These are phyloP conservation scores for Chrosomus eos DNA, from an alignment of 2,797 vertebrate genomes.

Conservation along the genomic window DNA sequence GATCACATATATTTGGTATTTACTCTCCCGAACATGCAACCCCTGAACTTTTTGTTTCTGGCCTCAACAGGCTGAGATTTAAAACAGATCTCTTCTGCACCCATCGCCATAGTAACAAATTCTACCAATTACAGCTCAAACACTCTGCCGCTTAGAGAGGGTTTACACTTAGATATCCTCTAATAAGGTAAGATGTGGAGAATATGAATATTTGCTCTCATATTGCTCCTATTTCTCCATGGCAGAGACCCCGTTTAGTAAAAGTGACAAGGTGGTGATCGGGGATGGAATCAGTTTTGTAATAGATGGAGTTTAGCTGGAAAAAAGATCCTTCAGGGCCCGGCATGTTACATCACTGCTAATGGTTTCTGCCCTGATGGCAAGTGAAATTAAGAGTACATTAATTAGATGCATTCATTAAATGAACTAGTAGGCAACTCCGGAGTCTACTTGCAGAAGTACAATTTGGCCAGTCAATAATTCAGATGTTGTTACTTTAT, in stretches of 20 bases:
- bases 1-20: slow-evolving; percentile 18
- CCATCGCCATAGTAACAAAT: slow-evolving; percentile 58
- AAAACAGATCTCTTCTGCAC: slow-evolving; percentile 38
- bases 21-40: background rate
- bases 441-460: slow-evolving; percentile 28
- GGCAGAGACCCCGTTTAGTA: slow-evolving; percentile 30
- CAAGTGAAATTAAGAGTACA: slow-evolving; percentile 59
- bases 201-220: slow-evolving; percentile 47
- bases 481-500: slow-evolving; percentile 18
- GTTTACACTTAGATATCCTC: slow-evolving; percentile 47
- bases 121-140: slow-evolving; percentile 47
- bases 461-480: slow-evolving; percentile 20
- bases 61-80: slow-evolving; percentile 23
- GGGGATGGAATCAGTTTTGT: slow-evolving; percentile 26
- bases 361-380: slow-evolving; percentile 58
- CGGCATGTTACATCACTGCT: slow-evolving; percentile 54
- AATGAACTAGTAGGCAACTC: slow-evolving; percentile 45
- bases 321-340: slow-evolving; percentile 31
- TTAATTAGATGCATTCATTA: slow-evolving; percentile 59
- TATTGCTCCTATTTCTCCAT: slow-evolving; percentile 22
- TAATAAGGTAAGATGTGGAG: slow-evolving; percentile 51
- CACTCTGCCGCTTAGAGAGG: slow-evolving; percentile 22
- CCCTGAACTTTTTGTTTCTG: slow-evolving; percentile 15
- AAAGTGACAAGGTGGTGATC: slow-evolving; percentile 12
- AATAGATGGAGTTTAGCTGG: slow-evolving; percentile 53